These are phyloP conservation scores for Wasmannia auropunctata DNA, from an alignment of 1,140 invertebrate genomes.

Conservation along the genomic window DNA sequence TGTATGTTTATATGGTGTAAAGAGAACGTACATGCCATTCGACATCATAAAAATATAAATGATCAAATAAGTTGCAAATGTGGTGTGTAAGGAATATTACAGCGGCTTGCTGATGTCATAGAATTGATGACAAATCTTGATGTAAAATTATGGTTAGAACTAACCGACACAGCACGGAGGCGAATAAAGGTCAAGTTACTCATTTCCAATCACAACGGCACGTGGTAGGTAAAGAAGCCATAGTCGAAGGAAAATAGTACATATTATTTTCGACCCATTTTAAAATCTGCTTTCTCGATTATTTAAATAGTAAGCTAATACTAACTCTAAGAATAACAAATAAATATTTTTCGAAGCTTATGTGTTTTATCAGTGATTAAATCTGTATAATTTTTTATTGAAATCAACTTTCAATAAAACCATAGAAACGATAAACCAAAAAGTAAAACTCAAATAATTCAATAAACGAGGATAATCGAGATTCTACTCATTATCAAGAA, in stretches of 20 bases:
- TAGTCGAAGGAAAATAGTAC: not conserved
- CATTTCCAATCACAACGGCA: not conserved
- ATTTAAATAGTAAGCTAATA: not conserved
- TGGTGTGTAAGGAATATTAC: not conserved
- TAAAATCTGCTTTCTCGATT: not conserved
- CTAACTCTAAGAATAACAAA: not conserved
- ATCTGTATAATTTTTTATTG: not conserved
- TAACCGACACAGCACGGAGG: not conserved
- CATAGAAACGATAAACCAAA: not conserved
- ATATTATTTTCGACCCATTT: not conserved
- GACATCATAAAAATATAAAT: not conserved
- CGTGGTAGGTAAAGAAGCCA: not conserved
- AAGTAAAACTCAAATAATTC: too few relatives aligned
- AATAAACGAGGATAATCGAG: too few relatives aligned
- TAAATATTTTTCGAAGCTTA: not conserved
- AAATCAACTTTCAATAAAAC: not conserved
- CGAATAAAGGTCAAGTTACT: not conserved
- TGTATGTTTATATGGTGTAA: not conserved
- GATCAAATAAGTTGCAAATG: not conserved
- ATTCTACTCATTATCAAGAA: not conserved
- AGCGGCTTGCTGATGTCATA: not conserved
- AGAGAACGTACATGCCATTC: not conserved
- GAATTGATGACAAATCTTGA: slow-evolving; percentile 2
- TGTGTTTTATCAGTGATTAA: not conserved
- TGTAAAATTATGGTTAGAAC: not conserved